A percentile compares a stretch with the other conserved stretches of the same genome.
phyloP scores from a whole-genome alignment of 2,888 invertebrate species.

The Amphipyra berbera region DNA sequence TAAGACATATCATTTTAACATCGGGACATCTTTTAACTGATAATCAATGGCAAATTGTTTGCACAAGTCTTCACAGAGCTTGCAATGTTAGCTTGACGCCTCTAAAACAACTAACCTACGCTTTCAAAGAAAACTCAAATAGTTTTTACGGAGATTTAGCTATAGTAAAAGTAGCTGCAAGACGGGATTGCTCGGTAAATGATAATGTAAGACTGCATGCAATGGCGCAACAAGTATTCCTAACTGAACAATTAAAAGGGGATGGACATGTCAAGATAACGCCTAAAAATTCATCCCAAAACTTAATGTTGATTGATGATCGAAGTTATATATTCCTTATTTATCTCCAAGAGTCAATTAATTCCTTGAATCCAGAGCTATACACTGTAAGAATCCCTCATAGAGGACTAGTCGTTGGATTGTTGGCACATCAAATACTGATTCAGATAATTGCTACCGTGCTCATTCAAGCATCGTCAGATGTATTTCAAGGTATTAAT shows the following conservation, averaged over 20 bases:
- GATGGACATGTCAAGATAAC: constrained; percentile 77
- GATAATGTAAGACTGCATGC: constrained; percentile 96
- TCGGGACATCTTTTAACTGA: constrained; percentile 95
- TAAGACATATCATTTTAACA: constrained; percentile 95
- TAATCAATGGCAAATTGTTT: constrained; percentile 96
- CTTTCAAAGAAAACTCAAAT: constrained; percentile 97
- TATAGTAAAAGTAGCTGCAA: constrained; percentile 97
- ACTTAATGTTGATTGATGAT: constrained; percentile 92
- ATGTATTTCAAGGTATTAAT: constrained; percentile 91
- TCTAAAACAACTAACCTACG: constrained; percentile 95
- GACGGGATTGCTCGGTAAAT: constrained; percentile 95
- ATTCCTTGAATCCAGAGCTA: constrained; percentile 93
- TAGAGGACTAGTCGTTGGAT: constrained; percentile 95
- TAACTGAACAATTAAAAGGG: constrained; percentile 88
- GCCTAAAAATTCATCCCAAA: constrained; percentile 80
- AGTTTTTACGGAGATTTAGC: constrained; percentile 98
- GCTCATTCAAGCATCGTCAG: constrained; percentile 93
- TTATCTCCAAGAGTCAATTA: constrained; percentile 93
- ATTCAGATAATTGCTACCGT: constrained; percentile 97
- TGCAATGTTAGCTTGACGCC: constrained; percentile 96
- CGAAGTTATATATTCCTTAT: constrained; percentile 96
- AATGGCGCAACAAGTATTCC: constrained; percentile 96
- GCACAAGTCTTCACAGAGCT: constrained; percentile 94
- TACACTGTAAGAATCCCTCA: constrained; percentile 96
- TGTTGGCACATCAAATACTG: constrained; percentile 97